Base-by-base conservation (phyloP, 1,140 invertebrate species). In the Elymnias hypermnestra region DNA sequence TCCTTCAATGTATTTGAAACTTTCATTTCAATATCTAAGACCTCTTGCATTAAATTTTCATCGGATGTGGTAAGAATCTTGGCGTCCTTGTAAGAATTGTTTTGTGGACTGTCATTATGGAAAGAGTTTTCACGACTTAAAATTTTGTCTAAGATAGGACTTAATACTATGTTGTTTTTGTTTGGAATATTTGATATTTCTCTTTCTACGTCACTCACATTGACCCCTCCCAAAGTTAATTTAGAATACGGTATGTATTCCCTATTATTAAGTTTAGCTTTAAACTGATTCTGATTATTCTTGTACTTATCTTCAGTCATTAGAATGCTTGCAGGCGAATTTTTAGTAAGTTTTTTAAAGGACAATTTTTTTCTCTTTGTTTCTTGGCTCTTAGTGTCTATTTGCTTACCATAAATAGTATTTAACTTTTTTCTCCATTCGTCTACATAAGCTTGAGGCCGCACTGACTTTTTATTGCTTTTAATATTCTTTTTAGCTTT, bases 231-330 rank as follows among this genome's bases (percentile, higher is more conserved):
- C 43, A 87, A 40, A 13, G 86, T 87, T 43, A 87, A 54, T 62
- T 87, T 71, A 10, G 82, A 73, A 60, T 87, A 87, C 3, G 86
- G 86, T 54, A 87, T 83, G 53, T 87, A 87, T 38, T 83, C 72
- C 1, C 57, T 43, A 49, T 78, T 85, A 44, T 83, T 46, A 71
- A 15, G 9, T 29, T 4, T 47, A 51, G 50, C 26, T 33, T 33
- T 55, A 28, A 8, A 42, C 45, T 15, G 15, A 46, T 44, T 42
- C 48, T 53, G 47, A 14, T 14, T 22, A 28, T 10, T 28, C 7
- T 43, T 22, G 21, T 45, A 36, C 48, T 70, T 8, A 19, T 42
- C 57, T 51, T 49, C 29, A 9, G 28, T 41, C 40, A 66, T 46
- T 55, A 14, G 18, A 19, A 21, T 3, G 6, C 4, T 60, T 36